Conservation (phyloP, 2,797 vertebrate species). For the Crocidura indochinensis region DNA sequence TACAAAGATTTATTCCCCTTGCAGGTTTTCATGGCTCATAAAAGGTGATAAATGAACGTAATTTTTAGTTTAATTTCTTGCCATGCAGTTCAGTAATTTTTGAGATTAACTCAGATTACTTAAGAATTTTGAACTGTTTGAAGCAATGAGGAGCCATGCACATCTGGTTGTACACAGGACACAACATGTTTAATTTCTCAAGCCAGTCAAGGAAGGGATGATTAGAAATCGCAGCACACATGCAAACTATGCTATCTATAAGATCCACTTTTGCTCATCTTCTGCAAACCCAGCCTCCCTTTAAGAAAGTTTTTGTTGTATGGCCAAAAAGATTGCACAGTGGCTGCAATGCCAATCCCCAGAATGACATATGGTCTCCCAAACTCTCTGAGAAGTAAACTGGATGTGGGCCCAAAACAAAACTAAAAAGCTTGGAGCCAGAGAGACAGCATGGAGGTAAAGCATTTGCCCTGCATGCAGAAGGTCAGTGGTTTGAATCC, state of each 20-base stretch:
- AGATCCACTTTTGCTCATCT: slow-evolving; percentile 35
- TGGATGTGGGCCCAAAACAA: too few relatives aligned
- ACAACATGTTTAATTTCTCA: slow-evolving; percentile 66
- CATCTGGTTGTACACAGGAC: slow-evolving; percentile 47
- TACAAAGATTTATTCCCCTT: slow-evolving; percentile 89
- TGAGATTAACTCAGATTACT: slow-evolving; percentile 88
- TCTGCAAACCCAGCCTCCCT: slow-evolving; percentile 17
- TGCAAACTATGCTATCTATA: background rate
- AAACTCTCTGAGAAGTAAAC: too few relatives aligned
- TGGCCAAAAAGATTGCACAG: background rate
- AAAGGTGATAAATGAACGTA: slow-evolving; percentile 92
- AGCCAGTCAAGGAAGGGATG: slow-evolving; percentile 45
- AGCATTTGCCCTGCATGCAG: too few relatives aligned
- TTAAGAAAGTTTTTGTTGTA: slow-evolving; percentile 9
- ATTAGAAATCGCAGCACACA: slow-evolving; percentile 47
- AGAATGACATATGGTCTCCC: too few relatives aligned
- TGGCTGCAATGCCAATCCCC: too few relatives aligned
- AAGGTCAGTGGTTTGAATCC: too few relatives aligned
- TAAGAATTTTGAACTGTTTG: slow-evolving; percentile 84
- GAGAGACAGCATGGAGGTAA: too few relatives aligned
- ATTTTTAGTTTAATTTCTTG: slow-evolving; percentile 93
- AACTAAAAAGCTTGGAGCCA: too few relatives aligned
- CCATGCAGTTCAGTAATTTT: slow-evolving; percentile 90
- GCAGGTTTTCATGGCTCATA: slow-evolving; percentile 91
- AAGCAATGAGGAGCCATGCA: slow-evolving; percentile 76